These are phyloP conservation scores for Pachymerium ferrugineum DNA, from an alignment of 2,888 invertebrate species.

Conservation along the genomic window DNA sequence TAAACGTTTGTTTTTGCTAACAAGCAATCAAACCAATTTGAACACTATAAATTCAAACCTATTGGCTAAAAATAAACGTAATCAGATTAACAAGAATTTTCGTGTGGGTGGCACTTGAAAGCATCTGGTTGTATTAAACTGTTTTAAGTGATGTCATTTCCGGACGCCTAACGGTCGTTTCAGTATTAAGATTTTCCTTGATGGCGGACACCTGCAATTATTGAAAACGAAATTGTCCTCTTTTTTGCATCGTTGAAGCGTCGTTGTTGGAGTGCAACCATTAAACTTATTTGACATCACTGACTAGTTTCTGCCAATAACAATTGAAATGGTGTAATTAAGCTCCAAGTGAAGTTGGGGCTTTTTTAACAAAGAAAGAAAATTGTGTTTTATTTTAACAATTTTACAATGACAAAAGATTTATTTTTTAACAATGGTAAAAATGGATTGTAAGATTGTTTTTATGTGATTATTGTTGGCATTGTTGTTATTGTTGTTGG, in stretches of 20 bases:
- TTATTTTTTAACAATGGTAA: too few species aligned
- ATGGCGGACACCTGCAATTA: not conserved
- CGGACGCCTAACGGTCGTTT: not conserved
- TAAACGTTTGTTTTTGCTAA: too few species aligned
- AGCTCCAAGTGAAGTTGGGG: too few species aligned
- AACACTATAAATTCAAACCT: not conserved
- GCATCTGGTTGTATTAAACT: conserved; percentile 9
- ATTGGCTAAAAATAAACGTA: conserved; percentile 24
- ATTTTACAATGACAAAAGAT: too few species aligned
- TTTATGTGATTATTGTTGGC: too few species aligned
- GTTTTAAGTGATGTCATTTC: not conserved
- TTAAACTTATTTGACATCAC: not conserved
- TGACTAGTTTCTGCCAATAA: not conserved
- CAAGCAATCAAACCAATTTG: too few species aligned
- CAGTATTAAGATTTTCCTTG: not conserved
- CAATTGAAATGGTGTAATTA: not conserved
- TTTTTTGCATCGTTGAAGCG: not conserved
- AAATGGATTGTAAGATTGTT: too few species aligned
- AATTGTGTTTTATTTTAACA: too few species aligned
- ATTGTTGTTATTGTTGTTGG: too few species aligned
- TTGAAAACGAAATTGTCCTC: not conserved
- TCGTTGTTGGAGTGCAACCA: not conserved
- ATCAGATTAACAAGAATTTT: conserved; percentile 7
- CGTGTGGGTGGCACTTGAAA: conserved; percentile 20
- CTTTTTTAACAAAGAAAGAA: too few species aligned